These are phyloP conservation scores for Sebastes minor DNA, from an alignment of 2,797 vertebrate species.

Conservation along the genomic window DNA sequence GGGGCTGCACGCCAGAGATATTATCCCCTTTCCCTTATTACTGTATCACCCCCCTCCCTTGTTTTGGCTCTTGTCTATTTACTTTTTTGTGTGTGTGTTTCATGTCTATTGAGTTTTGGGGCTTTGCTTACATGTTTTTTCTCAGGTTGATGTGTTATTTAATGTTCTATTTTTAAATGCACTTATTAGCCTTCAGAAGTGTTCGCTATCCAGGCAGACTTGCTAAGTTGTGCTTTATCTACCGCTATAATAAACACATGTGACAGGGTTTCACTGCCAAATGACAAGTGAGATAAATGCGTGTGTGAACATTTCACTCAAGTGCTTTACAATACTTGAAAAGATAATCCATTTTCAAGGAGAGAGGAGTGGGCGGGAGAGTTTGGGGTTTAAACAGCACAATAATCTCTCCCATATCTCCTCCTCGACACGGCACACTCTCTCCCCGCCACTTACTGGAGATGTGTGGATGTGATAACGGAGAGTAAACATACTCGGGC, in stretches of 20 bases:
- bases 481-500: conserved; percentile 72
- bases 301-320: conserved; percentile 71
- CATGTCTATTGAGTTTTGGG: conserved; percentile 16
- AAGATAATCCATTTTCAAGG: conserved; percentile 72
- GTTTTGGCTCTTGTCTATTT: conserved; percentile 25
- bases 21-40: conserved; percentile 61
- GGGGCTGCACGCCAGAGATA: conserved; percentile 64
- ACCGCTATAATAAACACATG: conserved; percentile 53
- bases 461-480: conserved; percentile 74
- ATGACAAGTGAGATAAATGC: conserved; percentile 62
- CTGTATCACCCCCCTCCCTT: conserved; percentile 32
- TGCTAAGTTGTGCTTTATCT: conserved; percentile 46
- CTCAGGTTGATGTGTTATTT: conserved; percentile 31
- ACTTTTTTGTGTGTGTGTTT: conserved; percentile 3
- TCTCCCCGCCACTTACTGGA: conserved; percentile 65
- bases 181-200: conserved; percentile 36
- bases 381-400: conserved; percentile 63
- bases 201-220: conserved; percentile 6
- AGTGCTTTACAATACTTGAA: conserved; percentile 71
- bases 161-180: conserved; percentile 31
- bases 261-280: conserved; percentile 58
- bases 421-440: conserved; percentile 55
- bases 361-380: conserved; percentile 51
- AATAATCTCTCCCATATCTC: conserved; percentile 71
- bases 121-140: conserved; percentile 16